These are phyloP conservation scores for Philotrypesis tridentata DNA, from an alignment of 1,140 invertebrate species.

Conservation along the genomic window DNA sequence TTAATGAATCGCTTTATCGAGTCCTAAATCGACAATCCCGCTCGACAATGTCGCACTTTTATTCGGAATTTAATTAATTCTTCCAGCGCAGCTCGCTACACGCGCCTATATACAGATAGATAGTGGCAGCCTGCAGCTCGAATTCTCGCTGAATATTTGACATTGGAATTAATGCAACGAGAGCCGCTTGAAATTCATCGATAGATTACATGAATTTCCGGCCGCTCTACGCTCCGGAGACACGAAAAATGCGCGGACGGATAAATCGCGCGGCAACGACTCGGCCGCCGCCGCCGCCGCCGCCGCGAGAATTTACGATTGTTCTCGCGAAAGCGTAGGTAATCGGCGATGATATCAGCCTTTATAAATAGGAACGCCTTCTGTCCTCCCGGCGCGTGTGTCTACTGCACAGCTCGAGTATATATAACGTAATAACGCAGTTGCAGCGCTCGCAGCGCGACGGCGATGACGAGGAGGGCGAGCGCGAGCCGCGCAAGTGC, in stretches of 20 bases:
- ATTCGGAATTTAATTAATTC: neutral
- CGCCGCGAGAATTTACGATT: conserved; percentile 66
- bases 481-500: neutral
- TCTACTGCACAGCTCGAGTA: neutral
- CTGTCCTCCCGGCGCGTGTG: conserved; percentile 52
- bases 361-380: conserved; percentile 71
- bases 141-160: neutral
- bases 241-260: neutral
- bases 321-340: conserved; percentile 71
- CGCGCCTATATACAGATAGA: too few relatives aligned
- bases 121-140: too few relatives aligned
- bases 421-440: conserved; percentile 16
- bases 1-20: neutral
- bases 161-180: too few relatives aligned
- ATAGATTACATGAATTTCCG: too few relatives aligned
- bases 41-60: neutral
- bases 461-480: too few relatives aligned
- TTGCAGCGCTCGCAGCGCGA: too few relatives aligned
- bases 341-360: conserved; percentile 72
- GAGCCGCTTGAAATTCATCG: too few relatives aligned
- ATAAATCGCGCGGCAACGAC: conserved; percentile 35
- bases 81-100: too few relatives aligned
- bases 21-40: neutral
- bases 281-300: too few relatives aligned
- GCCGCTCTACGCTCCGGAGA: too few relatives aligned